A percentile compares a stretch with the other conserved stretches of the same genome.
Conservation (phyloP, 2,797 vertebrate genomes). For the Botia kubotai region DNA sequence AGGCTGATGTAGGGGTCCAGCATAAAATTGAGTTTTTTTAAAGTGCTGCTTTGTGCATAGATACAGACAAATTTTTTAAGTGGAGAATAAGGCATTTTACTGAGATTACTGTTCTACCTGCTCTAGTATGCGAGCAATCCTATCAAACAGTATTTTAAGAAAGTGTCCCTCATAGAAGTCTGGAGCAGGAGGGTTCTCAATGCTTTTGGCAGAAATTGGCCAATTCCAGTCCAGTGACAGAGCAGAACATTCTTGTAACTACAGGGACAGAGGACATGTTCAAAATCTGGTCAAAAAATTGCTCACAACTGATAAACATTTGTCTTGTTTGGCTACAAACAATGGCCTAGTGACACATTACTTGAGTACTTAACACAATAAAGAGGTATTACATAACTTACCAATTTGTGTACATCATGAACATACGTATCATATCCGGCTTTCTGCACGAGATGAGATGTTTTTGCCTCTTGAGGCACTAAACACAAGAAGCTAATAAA, state of each 20-base stretch:
- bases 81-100: no score
- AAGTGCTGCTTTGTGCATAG: no score
- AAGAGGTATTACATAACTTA: slow-evolving; percentile 65
- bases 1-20: slow-evolving; percentile 86
- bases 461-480: slow-evolving; percentile 88
- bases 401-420: slow-evolving; percentile 85
- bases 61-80: no score
- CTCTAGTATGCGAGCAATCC: slow-evolving; percentile 84
- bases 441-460: slow-evolving; percentile 83
- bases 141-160: slow-evolving; percentile 84
- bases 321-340: no score
- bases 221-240: slow-evolving; percentile 78
- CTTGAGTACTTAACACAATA: no score
- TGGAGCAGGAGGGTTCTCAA: slow-evolving; percentile 51
- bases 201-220: slow-evolving; percentile 67
- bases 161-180: slow-evolving; percentile 87
- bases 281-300: no score
- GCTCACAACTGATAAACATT: no score
- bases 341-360: no score
- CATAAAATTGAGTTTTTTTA: no score
- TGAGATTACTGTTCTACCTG: slow-evolving; percentile 78
- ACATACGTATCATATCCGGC: slow-evolving; percentile 88
- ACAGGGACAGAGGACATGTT: not conserved
- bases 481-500: slow-evolving; percentile 87
- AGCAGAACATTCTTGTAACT: slow-evolving; percentile 81